A percentile compares a stretch with the other conserved stretches of the same genome.
These are phyloP conservation scores for Diplodus sargus DNA, from an alignment of 2,797 vertebrate species.

Conservation along the genomic window DNA sequence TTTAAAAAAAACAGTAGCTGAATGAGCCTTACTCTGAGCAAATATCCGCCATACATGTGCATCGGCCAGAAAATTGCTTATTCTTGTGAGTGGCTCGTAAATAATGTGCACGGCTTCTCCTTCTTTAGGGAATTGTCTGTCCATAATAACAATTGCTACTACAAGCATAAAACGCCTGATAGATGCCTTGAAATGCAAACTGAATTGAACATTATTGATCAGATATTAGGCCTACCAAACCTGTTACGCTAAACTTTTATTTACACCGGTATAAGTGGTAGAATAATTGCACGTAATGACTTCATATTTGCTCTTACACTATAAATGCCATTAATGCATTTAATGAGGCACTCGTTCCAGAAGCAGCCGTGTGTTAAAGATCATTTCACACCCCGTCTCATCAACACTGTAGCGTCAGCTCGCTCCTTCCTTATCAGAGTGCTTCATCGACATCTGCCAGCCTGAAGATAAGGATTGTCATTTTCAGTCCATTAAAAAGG, in stretches of 20 bases:
- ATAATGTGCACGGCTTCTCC: background rate
- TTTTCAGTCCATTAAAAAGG: conserved; percentile 62
- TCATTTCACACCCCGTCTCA: conserved; percentile 46
- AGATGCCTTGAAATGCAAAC: background rate
- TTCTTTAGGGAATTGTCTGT: background rate
- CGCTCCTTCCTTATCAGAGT: conserved; percentile 50
- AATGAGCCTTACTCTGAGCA: background rate
- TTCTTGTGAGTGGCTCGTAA: background rate
- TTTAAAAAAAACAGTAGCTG: background rate
- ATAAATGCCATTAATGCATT: conserved; percentile 21
- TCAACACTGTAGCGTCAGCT: conserved; percentile 46
- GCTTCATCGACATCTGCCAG: conserved; percentile 63
- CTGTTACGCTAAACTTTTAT: background rate
- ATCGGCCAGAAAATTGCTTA: background rate
- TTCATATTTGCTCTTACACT: conserved; percentile 7
- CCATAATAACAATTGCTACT: too few species aligned
- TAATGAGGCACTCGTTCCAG: conserved; percentile 35
- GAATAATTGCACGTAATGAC: background rate
- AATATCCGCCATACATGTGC: background rate
- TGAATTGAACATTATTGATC: background rate
- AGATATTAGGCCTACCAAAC: background rate
- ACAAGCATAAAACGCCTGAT: background rate
- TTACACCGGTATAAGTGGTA: background rate
- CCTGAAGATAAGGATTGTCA: conserved; percentile 65
- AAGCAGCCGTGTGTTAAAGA: conserved; percentile 36